Percentiles rank a stretch among this genome's conserved stretches.
These are phyloP conservation scores for Aphelinus certus DNA, from an alignment of 1,140 invertebrate species.

Conservation along the genomic window DNA sequence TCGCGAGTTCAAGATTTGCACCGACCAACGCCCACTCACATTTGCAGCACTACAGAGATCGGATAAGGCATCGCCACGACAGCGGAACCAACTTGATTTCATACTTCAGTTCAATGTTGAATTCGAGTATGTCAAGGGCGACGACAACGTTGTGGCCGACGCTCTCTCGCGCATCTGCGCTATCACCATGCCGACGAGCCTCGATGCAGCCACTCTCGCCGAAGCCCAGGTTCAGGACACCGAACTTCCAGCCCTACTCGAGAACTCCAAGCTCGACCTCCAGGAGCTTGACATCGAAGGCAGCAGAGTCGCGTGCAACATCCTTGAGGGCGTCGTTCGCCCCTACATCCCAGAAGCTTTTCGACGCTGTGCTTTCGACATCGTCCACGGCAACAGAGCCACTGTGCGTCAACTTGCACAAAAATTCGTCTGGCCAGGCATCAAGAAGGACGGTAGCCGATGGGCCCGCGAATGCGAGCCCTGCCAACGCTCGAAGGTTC, in stretches of 20 bases:
- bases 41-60: constrained; percentile 29
- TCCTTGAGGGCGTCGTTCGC: background rate
- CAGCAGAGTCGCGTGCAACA: background rate
- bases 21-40: constrained; percentile 47
- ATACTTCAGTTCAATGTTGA: constrained; percentile 42
- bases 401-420: background rate
- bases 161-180: constrained; percentile 40
- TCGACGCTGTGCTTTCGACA: background rate
- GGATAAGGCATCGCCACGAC: constrained; percentile 11
- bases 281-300: background rate
- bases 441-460: background rate
- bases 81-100: constrained; percentile 39
- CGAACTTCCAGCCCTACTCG: constrained; percentile 27
- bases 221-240: constrained; percentile 38
- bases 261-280: too few relatives aligned
- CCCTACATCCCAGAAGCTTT: background rate
- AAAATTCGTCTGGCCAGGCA: background rate
- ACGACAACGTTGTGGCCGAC: constrained; percentile 47
- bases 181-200: constrained; percentile 13
- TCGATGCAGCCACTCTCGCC: constrained; percentile 30
- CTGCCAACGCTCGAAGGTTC: constrained; percentile 1
- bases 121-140: constrained; percentile 36
- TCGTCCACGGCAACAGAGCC: background rate
- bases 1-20: constrained; percentile 31
- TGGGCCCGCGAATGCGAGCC: background rate